Base-by-base conservation (phyloP, 2,797 vertebrate genomes). In the Sebastolobus altivelis region DNA sequence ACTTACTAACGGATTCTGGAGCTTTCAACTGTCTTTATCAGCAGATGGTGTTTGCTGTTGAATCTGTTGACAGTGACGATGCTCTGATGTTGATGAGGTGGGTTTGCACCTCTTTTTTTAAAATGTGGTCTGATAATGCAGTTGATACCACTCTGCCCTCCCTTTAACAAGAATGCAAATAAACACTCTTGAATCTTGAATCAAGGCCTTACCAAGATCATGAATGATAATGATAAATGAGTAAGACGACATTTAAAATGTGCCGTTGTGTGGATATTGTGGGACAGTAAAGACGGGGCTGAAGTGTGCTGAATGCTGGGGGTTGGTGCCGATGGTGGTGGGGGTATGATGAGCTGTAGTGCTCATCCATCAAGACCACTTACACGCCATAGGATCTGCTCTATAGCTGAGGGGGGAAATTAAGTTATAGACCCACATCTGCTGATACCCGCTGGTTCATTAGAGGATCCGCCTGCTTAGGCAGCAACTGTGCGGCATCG, bases 341-440 rank as follows among this genome's bases (percentile, higher is more conserved):
- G 43, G 88, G 90, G 83, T 80, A 91, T 93, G 92, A 94, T 92
- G 92, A 93, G 90, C 90, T 79, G 80, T 78, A 69, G 83, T 73
- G 84, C 94, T 95, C 95, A 96, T 96, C 96, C 94, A 96, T 96
- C 95, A 96, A 90, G 90, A 93, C 93, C 95, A 96, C 95, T 96
- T 96, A 95, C 88, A 92, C 89, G 92, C 94, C 95, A 95, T 95
- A 96, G 94, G 94, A 96, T 95, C 95, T 92, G 91, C 94, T 95
- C 91, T 93, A 93, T 93, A 94, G 93, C 93, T 91, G 92, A 90
- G 90, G 85, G 89, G 91, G 81, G 76, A 95, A 96, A 96, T 96
- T 91, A 88, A 84, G 94, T 96, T 96, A 96, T 87, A 87, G 93
- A 89, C 93, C 92, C 94, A 94, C 94, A 88, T 94, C 95, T 95